Percentiles rank a stretch among this genome's conserved stretches.
Evolutionary conservation across 1,140 invertebrate genomes (phyloP).

Genomic region (Capitella teleta): DNA sequence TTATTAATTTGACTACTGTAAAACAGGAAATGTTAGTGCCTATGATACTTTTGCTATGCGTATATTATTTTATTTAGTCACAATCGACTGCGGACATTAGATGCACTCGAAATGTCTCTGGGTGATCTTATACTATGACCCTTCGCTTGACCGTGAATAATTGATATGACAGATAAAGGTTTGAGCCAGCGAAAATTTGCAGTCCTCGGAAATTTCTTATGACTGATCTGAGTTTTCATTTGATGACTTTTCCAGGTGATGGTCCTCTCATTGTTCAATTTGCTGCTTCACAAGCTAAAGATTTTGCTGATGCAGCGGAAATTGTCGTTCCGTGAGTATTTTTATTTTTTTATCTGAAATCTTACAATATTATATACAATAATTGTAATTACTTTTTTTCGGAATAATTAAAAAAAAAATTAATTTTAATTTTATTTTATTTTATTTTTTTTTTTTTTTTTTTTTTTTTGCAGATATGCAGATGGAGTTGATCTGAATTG

Average conservation of each 20-base stretch:
- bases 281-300: slow-evolving; percentile 71
- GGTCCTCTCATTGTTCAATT: slow-evolving; percentile 84
- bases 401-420: not conserved
- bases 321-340: slow-evolving; percentile 70
- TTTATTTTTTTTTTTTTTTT: slow-evolving; percentile 11
- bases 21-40: too few species aligned
- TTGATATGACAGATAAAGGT: slow-evolving; percentile 1
- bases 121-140: too few species aligned
- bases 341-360: too few species aligned
- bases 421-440: not conserved
- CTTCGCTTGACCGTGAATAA: not conserved
- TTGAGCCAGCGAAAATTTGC: too few species aligned
- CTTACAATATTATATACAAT: too few species aligned
- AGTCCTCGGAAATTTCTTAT: too few species aligned
- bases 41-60: not conserved
- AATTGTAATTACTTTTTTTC: not conserved
- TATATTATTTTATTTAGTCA: not conserved
- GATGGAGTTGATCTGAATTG: slow-evolving; percentile 93
- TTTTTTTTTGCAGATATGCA: slow-evolving; percentile 53
- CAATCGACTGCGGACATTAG: not conserved
- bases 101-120: not conserved
- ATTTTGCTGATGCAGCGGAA: slow-evolving; percentile 74
- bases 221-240: too few species aligned
- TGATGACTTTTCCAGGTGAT: slow-evolving; percentile 49
- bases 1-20: too few species aligned